phyloP scores from a whole-genome alignment of 2,797 vertebrate genomes.

The Borostomias antarcticus region DNA sequence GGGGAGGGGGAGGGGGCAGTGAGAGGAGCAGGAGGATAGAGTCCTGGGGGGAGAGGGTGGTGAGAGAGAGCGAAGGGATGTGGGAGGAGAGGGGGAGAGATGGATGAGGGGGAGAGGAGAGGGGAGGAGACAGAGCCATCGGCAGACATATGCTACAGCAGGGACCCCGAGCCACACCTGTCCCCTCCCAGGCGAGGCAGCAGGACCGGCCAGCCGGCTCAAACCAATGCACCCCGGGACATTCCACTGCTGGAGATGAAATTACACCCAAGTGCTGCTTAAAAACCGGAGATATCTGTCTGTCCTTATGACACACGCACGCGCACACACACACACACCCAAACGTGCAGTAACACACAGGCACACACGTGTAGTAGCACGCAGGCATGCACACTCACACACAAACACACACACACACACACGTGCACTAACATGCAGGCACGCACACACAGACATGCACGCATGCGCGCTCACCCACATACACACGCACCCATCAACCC shows the following conservation, averaged over 20 bases:
- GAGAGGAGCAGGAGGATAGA: background rate
- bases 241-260: too few species aligned
- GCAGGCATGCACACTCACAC: background rate
- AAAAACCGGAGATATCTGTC: too few species aligned
- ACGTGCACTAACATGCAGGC: background rate
- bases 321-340: constrained; percentile 17
- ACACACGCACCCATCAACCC: background rate
- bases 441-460: too few species aligned
- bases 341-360: too few species aligned
- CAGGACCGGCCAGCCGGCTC: too few species aligned
- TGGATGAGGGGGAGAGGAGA: too few species aligned
- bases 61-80: constrained; percentile 15
- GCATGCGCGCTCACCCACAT: constrained; percentile 22
- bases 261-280: too few species aligned
- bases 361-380: background rate
- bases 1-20: background rate
- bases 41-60: too few species aligned
- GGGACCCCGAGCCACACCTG: too few species aligned
- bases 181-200: too few species aligned
- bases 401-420: background rate
- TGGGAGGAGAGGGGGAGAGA: constrained; percentile 6
- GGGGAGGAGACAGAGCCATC: background rate
- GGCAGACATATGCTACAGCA: constrained; percentile 28
- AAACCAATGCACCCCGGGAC: too few species aligned
- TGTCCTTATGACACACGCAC: constrained; percentile 22